Percentiles rank a stretch among this genome's conserved stretches.
phyloP scores from a whole-genome alignment of 2,888 invertebrate genomes.

The Cenopis cana region DNA sequence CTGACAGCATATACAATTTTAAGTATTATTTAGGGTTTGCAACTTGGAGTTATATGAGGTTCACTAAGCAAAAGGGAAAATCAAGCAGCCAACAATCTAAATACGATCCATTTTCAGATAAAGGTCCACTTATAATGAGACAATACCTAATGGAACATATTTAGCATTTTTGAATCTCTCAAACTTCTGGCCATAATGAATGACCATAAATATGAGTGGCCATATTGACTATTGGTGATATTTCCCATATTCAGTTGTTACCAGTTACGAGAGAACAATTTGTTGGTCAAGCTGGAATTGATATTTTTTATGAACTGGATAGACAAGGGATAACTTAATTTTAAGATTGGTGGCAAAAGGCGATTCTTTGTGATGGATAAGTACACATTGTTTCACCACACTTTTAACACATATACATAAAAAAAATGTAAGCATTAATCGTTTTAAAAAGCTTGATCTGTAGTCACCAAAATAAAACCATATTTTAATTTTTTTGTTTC shows the following conservation, averaged over 20 bases:
- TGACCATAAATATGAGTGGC: too few species aligned
- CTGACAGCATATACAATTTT: slow-evolving; percentile 20
- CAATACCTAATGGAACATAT: too few species aligned
- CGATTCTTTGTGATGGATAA: slow-evolving; percentile 54
- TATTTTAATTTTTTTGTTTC: background rate
- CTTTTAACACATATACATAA: slow-evolving; percentile 15
- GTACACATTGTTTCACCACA: slow-evolving; percentile 13
- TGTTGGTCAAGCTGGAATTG: too few species aligned
- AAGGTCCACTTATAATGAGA: too few species aligned
- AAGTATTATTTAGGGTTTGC: background rate
- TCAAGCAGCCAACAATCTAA: background rate
- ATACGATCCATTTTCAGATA: background rate
- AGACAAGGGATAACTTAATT: too few species aligned
- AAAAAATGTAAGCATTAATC: too few species aligned
- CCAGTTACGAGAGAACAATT: too few species aligned
- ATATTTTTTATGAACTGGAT: too few species aligned
- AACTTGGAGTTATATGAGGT: background rate
- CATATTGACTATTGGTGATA: too few species aligned
- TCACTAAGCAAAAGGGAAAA: background rate
- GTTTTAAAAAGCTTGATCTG: background rate
- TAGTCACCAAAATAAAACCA: background rate
- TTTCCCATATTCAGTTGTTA: too few species aligned
- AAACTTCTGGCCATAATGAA: too few species aligned
- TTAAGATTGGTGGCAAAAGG: slow-evolving; percentile 67
- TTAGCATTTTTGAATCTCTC: too few species aligned